Base-by-base conservation (phyloP, 1,140 invertebrate genomes). In the Drosophila aff. region DNA sequence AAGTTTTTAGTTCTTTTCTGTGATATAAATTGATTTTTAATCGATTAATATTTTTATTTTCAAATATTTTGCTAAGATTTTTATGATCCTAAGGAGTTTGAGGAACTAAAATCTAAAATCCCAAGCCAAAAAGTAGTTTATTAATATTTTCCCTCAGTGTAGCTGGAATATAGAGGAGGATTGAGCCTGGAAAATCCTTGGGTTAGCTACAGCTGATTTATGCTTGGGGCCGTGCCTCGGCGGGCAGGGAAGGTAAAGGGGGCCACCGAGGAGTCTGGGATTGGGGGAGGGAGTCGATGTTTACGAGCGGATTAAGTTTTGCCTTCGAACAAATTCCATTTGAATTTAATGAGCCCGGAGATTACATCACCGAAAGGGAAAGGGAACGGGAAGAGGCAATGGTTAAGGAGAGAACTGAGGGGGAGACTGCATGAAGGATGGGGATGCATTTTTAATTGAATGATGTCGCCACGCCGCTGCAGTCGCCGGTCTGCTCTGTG, bases 231-330 rank as follows among this genome's bases (percentile, higher is more conserved):
- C 16, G 7, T 53, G 67, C 62, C 31, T n/a, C 64, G 26, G 26
- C 18, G 31, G 33, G 23, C 41, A 11, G n/a, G 11, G 16, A 49
- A 72, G 66, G 68, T 60, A 40, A 38, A 40, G 53, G 28, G 53
- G 33, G 47, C 23, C 47, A 47, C 52, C 52, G 33, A 15, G 13
- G 13, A 23, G 21, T 15, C 28, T 33, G 21, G 36, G 9, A 1
- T 40, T 38, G 36, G 36, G 36, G 36, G 33, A 44, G 53, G 53
- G 69, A 72, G 43, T 44, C 67, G 46, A 73, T 74, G 71, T 74
- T 74, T 74, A 74, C 52, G 68, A 73, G 71, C 71, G 71, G 71
- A 74, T 74, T 73, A 61, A 74, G 71, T 74, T 74, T 73, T 61
- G 68, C 68, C 55, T 74, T 40, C 44, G 47, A 73, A 74, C 68